Base-by-base conservation (phyloP, 2,797 vertebrate species). In the Denticeps clupeoides region DNA sequence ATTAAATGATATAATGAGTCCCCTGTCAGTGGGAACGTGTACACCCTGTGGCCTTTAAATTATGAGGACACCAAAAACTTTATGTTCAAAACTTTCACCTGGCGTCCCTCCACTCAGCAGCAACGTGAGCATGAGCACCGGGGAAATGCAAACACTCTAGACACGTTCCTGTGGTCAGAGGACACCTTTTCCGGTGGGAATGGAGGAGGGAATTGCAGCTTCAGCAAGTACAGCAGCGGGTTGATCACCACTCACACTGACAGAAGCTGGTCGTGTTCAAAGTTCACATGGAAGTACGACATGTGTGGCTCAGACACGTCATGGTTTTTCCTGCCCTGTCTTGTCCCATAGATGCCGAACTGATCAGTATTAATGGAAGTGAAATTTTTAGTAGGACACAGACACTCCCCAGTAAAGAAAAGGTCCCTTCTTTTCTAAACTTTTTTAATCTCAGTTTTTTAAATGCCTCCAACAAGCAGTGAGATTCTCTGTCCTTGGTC, bases 51-150 rank as follows among this genome's bases (percentile, higher is more conserved):
- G 31, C 82, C 87, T 22, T 89, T 89, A 72, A 86, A 92, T 68
- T 89, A 84, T n/a, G 89, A 91, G 62, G 81, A 80, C 31, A 32
- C 85, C n/a, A 79, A 86, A 47, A 87, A 81, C 6, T 89, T 92
- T 40, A 66, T 82, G 13, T 79, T 90, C 31, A 60, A 76, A 48
- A 83, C 91, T 15, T 81, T 87, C 67, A 87, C 88, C 79, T 9
- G 89, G 89, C 53, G 67, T 64, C 46, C 87, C 87, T 48, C 58
- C 83, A 0, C 73, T 88, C 23, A 89, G 85, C 66, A 87, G 83
- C 75, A 86, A 85, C 54, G 82, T 78, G 57, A 85, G 80, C 3
- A 74, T 87, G 13, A 77, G 74, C 64, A 75, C 81, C 59, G 78
- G 78, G 57, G 82, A 74, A 69, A 73, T 82, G 38, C 64, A 87